Evolutionary conservation across 2,888 invertebrate species (phyloP).

Genomic region (Diaprepes abbreviatus): DNA sequence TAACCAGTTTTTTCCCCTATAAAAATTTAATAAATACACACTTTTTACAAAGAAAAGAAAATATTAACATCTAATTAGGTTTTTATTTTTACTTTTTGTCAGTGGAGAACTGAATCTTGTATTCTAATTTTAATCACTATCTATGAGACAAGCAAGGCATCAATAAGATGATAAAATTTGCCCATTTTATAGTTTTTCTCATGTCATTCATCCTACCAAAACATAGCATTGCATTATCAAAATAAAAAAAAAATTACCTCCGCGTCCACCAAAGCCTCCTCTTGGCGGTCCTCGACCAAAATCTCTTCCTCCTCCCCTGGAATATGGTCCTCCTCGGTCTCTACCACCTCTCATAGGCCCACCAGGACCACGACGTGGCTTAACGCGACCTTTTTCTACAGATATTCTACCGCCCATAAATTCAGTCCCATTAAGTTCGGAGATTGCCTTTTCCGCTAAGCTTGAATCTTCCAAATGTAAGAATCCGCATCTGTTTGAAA

Average conservation of each 20-base stretch:
- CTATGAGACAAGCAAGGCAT: too few species aligned
- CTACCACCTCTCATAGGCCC: constrained; percentile 67
- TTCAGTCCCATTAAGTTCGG: constrained; percentile 82
- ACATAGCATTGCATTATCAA: too few species aligned
- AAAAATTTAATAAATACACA: too few species aligned
- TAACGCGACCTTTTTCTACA: constrained; percentile 86
- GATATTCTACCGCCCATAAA: constrained; percentile 89
- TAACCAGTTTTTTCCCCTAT: too few species aligned
- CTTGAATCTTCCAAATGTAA: constrained; percentile 90
- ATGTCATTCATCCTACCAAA: too few species aligned
- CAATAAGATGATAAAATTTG: too few species aligned
- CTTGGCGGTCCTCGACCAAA: constrained; percentile 53
- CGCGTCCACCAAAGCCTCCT: constrained; percentile 38
- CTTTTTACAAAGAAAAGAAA: too few species aligned
- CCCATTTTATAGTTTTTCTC: too few species aligned
- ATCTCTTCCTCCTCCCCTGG: constrained; percentile 58
- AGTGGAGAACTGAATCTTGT: too few species aligned
- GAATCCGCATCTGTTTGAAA: constrained; percentile 95
- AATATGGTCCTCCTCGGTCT: constrained; percentile 65
- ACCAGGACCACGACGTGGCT: constrained; percentile 73
- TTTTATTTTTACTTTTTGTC: too few species aligned
- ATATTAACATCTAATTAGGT: too few species aligned
- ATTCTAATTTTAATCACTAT: too few species aligned
- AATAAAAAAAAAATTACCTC: constrained; percentile 29
- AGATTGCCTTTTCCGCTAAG: constrained; percentile 85